Conservation (phyloP, 2,797 vertebrate genomes). For the Danionella dracula region DNA sequence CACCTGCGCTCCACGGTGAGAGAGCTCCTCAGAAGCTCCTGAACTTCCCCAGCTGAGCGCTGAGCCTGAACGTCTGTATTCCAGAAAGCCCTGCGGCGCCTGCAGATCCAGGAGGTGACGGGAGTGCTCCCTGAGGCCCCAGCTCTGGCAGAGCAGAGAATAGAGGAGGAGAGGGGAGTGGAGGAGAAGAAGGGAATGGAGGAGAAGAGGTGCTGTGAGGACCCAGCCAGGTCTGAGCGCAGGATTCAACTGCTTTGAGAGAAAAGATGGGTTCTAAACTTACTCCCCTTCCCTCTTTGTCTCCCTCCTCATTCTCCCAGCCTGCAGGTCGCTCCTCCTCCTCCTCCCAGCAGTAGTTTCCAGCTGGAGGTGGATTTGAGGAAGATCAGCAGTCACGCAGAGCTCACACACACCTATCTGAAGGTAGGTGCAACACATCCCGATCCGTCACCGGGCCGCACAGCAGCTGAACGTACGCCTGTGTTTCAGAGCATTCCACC, state of each 20-base stretch:
- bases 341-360: slow-evolving; percentile 81
- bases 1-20: slow-evolving; percentile 80
- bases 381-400: slow-evolving; percentile 73
- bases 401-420: slow-evolving; percentile 80
- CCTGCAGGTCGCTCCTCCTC: slow-evolving; percentile 59
- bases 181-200: slow-evolving; percentile 90
- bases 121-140: slow-evolving; percentile 49
- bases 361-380: slow-evolving; percentile 91
- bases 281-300: no score
- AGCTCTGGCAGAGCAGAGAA: slow-evolving; percentile 84
- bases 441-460: no score
- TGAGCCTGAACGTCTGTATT: no score
- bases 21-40: slow-evolving; percentile 13
- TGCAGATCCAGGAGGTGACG: slow-evolving; percentile 82
- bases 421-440: slow-evolving; percentile 63
- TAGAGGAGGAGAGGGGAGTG: slow-evolving; percentile 76
- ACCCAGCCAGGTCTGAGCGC: no score
- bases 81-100: slow-evolving; percentile 82
- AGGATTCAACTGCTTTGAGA: no score
- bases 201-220: slow-evolving; percentile 53
- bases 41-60: no score
- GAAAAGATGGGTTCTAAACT: no score
- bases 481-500: slow-evolving; percentile 85
- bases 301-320: no score
- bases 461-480: not conserved